A percentile compares a stretch with the other conserved stretches of the same genome.
Evolutionary conservation across 2,888 invertebrate species (phyloP).

Genomic region (Amiota minor): DNA sequence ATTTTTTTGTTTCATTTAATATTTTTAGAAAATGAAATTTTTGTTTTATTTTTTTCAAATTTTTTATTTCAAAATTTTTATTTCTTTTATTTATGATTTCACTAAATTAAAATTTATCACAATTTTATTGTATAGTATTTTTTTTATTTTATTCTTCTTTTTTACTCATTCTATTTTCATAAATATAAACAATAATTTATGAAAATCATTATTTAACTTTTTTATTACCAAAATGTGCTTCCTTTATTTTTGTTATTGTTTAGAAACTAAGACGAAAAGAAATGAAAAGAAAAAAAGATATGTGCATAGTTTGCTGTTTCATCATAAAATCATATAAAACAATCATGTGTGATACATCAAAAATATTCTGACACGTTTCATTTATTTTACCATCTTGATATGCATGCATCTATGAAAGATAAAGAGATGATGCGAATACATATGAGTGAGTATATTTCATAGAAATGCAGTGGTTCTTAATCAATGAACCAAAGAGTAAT

Average conservation of each 20-base stretch:
- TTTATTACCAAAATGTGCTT: slow-evolving; percentile 1
- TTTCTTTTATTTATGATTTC: slow-evolving; percentile 10
- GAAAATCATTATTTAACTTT: background rate
- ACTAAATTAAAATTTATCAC: background rate
- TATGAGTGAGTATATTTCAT: no score
- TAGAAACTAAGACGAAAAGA: background rate
- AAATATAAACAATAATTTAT: background rate
- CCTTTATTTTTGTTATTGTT: slow-evolving; percentile 1
- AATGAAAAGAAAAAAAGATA: background rate
- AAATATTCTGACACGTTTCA: slow-evolving; percentile 62
- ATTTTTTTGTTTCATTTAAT: slow-evolving; percentile 47
- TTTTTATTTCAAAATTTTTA: slow-evolving; percentile 43
- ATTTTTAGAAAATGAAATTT: slow-evolving; percentile 40
- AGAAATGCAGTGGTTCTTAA: no score
- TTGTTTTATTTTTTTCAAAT: slow-evolving; percentile 31
- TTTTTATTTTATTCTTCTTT: background rate
- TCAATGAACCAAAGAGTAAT: no score
- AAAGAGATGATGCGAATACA: no score
- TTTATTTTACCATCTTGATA: slow-evolving; percentile 30
- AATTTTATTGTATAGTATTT: slow-evolving; percentile 30
- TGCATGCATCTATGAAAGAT: no score
- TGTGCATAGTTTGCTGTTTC: background rate
- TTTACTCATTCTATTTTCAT: no score
- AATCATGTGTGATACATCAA: slow-evolving; percentile 50
- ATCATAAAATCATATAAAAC: background rate